phyloP scores from a whole-genome alignment of 2,113 vertebrate genomes.

The Percina caprodes region DNA sequence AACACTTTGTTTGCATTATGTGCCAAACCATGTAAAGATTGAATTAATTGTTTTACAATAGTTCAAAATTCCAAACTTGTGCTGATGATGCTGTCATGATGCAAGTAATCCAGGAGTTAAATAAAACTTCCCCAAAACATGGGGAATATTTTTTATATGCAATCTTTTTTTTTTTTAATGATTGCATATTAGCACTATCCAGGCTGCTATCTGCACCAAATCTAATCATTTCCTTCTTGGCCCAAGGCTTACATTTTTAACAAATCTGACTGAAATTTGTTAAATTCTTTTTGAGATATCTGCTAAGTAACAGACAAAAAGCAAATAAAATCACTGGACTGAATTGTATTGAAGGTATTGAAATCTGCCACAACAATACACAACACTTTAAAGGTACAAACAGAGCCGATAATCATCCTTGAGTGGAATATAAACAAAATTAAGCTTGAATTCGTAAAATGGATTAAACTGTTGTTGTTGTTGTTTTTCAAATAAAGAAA shows the following conservation, averaged over 20 bases:
- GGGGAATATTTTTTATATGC: too few relatives aligned
- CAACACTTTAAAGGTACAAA: conserved; percentile 19
- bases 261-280: conserved; percentile 26
- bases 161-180: background rate
- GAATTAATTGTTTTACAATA: background rate
- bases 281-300: conserved; percentile 18
- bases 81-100: background rate
- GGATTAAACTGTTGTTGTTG: conserved; percentile 6
- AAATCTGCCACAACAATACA: conserved; percentile 10
- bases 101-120: background rate
- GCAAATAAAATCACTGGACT: conserved; percentile 8
- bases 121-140: background rate
- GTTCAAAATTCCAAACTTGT: background rate
- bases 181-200: too few relatives aligned
- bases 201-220: background rate
- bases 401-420: conserved; percentile 15
- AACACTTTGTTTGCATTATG: background rate
- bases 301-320: conserved; percentile 40
- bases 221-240: conserved; percentile 19
- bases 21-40: background rate
- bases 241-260: conserved; percentile 11
- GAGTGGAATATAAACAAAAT: conserved; percentile 21
- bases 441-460: background rate
- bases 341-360: too few relatives aligned
- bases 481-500: conserved; percentile 5